Conservation (phyloP, 2,113 vertebrate species). For the Tyto alba region DNA sequence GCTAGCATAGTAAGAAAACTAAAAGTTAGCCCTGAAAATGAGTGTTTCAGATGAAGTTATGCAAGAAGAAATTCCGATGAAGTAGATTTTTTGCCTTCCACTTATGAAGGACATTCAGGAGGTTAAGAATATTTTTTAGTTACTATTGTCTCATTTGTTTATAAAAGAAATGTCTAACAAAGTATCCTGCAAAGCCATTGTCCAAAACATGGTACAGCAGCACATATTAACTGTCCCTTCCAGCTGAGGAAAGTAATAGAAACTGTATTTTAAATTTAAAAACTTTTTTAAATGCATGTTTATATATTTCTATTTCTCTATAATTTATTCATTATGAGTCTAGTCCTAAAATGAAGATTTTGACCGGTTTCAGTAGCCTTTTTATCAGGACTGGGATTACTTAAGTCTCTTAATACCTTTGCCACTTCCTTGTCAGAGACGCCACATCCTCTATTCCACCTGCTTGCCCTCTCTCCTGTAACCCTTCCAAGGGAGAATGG, state of each 20-base stretch:
- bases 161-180: neutral
- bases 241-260: neutral
- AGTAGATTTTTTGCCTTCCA: neutral
- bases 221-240: neutral
- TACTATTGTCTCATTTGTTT: neutral
- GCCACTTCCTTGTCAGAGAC: neutral
- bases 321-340: neutral
- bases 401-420: neutral
- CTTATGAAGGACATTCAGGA: neutral
- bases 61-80: neutral
- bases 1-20: neutral
- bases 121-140: neutral
- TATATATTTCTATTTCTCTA: neutral
- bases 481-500: neutral
- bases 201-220: neutral
- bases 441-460: neutral
- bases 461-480: neutral
- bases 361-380: neutral
- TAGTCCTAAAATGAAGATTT: neutral
- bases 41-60: neutral
- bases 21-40: neutral
- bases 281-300: neutral
- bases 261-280: conserved; percentile 13
- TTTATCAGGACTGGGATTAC: neutral
- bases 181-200: neutral